A percentile compares a stretch with the other conserved stretches of the same genome.
These are phyloP conservation scores for Geotrupes spiniger DNA, from an alignment of 2,888 invertebrate species.

Conservation along the genomic window DNA sequence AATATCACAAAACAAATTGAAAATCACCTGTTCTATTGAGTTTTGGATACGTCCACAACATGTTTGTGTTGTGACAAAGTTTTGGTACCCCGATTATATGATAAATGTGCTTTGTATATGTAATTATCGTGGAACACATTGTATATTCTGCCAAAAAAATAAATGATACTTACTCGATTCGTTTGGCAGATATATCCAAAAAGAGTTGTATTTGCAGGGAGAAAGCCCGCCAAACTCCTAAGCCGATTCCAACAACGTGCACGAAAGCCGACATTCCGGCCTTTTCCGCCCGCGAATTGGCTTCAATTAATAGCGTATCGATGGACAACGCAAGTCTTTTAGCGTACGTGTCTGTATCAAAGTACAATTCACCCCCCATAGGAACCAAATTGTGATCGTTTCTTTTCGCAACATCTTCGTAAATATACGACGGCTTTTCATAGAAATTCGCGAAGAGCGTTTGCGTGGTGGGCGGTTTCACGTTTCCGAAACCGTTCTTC, in stretches of 20 bases:
- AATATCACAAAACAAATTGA: too few relatives aligned
- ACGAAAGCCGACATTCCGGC: slow-evolving; percentile 47
- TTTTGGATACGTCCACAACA: too few relatives aligned
- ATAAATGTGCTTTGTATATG: too few relatives aligned
- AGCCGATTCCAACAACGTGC: slow-evolving; percentile 43
- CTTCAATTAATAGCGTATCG: slow-evolving; percentile 49
- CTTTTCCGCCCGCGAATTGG: slow-evolving; percentile 46
- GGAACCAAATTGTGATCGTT: slow-evolving; percentile 11
- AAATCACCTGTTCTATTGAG: too few relatives aligned
- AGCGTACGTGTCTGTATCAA: slow-evolving; percentile 47
- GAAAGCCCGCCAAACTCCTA: slow-evolving; percentile 36
- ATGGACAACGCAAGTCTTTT: slow-evolving; percentile 45
- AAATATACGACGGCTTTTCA: slow-evolving; percentile 26
- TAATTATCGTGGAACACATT: background rate
- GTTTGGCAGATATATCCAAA: slow-evolving; percentile 32
- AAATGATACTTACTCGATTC: slow-evolving; percentile 27
- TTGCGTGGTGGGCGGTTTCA: slow-evolving; percentile 23
- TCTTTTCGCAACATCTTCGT: slow-evolving; percentile 15
- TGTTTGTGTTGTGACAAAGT: too few relatives aligned
- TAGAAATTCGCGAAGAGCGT: slow-evolving; percentile 41
- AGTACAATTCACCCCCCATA: slow-evolving; percentile 37
- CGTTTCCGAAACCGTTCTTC: slow-evolving; percentile 51
- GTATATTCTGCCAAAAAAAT: slow-evolving; percentile 5
- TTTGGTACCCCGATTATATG: too few relatives aligned
- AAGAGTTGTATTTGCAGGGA: slow-evolving; percentile 33